Base-by-base conservation (phyloP, 1,140 invertebrate genomes). In the Myzus persicae region DNA sequence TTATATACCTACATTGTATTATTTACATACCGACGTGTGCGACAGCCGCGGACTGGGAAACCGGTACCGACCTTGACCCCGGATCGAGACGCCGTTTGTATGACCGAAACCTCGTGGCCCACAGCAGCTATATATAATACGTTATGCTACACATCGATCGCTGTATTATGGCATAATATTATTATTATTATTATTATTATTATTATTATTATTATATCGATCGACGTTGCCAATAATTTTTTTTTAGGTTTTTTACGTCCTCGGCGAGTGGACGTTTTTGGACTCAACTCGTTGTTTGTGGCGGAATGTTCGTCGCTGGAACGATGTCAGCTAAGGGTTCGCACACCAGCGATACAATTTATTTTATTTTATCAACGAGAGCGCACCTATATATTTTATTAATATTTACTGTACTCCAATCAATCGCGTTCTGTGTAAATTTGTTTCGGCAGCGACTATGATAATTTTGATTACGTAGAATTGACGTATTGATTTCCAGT, bases 31-130 rank as follows among this genome's bases (percentile, higher is more conserved):
- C 36, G 81, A 82, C 81, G 9, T 38, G 81, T 9, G 8, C 36
- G 36, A 38, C 22, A 38, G 36, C 36, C 76, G 36, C 20, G 8
- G 81, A 38, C 40, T 31, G 40, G 40, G 40, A 85, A 85, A 44
- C 82, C 82, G 82, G 82, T 85, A 85, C 40, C 22, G 82, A 31
- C 82, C 82, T 85, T 85, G 82, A 85, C 82, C 82, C 40, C 40
- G 82, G 40, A 14, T 1, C 31, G 8, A 8, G 82, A 85, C 38
- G 40, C 82, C 26, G 40, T 42, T 67, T 67, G 59, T 38, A 40
- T 42, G 38, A 85, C 40, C 82, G 59, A 67, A 59, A 67, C 82
- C 40, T 42, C 82, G 82, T 85, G 40, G 38, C 82, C 82, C 81
- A 38, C 59, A 67, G 59, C 59, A 67, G 59, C 31, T n/a, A 14